Evolutionary conservation across 2,888 invertebrate genomes (phyloP), one percentile per base, ranked within the genome.

Genomic region (Heliconius hortense): DNA sequence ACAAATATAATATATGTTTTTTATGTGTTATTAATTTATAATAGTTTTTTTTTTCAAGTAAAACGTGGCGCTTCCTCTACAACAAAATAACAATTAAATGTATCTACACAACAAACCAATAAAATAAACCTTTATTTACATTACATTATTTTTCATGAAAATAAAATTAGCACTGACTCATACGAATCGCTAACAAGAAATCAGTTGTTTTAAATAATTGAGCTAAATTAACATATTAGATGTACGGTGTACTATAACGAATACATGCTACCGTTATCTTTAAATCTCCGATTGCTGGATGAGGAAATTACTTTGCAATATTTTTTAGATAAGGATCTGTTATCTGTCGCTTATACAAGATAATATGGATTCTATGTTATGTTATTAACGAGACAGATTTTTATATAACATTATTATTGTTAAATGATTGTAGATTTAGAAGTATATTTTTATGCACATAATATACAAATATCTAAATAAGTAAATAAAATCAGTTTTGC

Each of bases 241-340:
- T 28, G 7, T 48, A 48, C 48, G 48, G 24, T 59, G 59, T 11
- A 71, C 48, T 21, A 76, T 71, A 71, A 74, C 71, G 60, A 74
- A 66, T 72, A 76, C 71, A 72, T 66, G 56, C 53, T 62, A 53
- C 39, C 60, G 67, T 59, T 77, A 77, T 77, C 75, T 64, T 53
- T 4, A 64, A 70, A 77, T 77, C 77, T 74, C 53, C 59, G 77
- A 75, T 68, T 63, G 63, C 68, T 48, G 64, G 74, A 77, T 77
- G 72, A 77, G 69, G 72, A 77, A 75, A 77, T 77, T 70, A 75
- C 72, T 60, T 68, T 70, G 75, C 77, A 69, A 59, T 74, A 74
- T 63, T 75, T 31, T 62, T 28, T n/a, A 70, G 72, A 77, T 77
- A 72, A 11, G 66, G 39, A 75, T 77, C 69, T 72, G 21, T 53